Conservation (phyloP, 2,113 vertebrate genomes). For the Salvelinus alpinus region DNA sequence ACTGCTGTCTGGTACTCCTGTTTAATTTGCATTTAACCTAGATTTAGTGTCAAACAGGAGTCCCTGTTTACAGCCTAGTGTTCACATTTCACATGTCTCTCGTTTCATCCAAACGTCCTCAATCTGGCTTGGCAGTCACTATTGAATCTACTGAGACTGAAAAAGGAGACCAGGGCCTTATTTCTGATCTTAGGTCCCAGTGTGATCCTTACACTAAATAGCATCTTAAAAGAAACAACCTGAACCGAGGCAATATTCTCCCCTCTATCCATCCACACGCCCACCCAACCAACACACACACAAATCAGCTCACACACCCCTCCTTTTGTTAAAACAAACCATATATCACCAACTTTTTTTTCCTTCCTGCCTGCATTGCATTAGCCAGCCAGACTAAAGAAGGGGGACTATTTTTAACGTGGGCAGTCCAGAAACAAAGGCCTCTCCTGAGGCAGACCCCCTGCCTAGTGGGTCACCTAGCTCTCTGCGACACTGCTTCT, state of each 20-base stretch:
- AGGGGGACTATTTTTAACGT: constrained; percentile 80
- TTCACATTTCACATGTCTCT: background rate
- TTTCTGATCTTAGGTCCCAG: background rate
- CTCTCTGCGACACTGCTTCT: constrained; percentile 88
- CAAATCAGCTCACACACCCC: constrained; percentile 40
- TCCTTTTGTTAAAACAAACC: constrained; percentile 68
- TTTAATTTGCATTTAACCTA: constrained; percentile 54
- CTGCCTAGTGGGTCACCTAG: constrained; percentile 96
- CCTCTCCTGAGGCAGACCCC: constrained; percentile 91
- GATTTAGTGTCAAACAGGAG: constrained; percentile 49
- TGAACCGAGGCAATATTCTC: constrained; percentile 24
- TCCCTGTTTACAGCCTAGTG: constrained; percentile 20
- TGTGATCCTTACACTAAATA: constrained; percentile 13
- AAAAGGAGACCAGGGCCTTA: background rate
- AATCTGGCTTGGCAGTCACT: background rate
- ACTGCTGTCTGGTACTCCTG: constrained; percentile 40
- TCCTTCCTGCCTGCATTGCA: constrained; percentile 52
- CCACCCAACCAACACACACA: constrained; percentile 18
- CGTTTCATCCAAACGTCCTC: background rate
- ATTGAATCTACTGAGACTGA: background rate
- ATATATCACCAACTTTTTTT: constrained; percentile 59
- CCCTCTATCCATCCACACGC: constrained; percentile 7
- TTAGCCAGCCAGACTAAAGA: constrained; percentile 43
- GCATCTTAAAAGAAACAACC: constrained; percentile 39
- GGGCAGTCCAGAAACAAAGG: constrained; percentile 83